Evolutionary conservation across 2,113 vertebrate species (phyloP).

Genomic region (Abramis brama): DNA sequence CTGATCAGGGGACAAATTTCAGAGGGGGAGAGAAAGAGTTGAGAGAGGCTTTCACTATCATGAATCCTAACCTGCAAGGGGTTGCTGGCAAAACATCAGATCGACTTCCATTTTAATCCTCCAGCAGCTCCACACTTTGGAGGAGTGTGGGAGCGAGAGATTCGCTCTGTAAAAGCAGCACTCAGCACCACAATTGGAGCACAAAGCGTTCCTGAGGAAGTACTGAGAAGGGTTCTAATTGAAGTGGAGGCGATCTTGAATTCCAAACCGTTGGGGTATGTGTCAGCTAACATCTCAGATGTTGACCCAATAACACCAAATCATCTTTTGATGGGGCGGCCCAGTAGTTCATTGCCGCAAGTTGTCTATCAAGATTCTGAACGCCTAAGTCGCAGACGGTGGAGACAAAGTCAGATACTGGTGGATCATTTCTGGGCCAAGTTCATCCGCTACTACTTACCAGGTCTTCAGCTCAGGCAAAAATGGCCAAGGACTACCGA

Average conservation of each 20-base stretch:
- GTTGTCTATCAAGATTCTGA: not conserved
- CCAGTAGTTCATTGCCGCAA: not conserved
- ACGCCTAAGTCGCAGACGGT: not conserved
- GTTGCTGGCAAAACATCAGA: not conserved
- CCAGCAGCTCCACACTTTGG: not conserved
- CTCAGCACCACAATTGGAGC: not conserved
- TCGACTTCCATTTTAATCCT: constrained; percentile 19
- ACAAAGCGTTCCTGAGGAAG: not conserved
- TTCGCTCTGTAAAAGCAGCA: not conserved
- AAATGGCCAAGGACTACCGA: no score
- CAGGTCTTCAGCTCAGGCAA: not conserved
- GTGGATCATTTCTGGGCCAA: not conserved
- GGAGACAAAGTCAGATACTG: not conserved
- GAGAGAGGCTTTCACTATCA: not conserved
- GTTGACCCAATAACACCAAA: not conserved
- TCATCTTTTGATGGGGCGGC: not conserved
- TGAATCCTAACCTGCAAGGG: not conserved
- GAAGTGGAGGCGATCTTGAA: constrained; percentile 36
- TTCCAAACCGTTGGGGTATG: constrained; percentile 28
- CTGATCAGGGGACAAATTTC: not conserved
- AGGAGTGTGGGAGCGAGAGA: not conserved
- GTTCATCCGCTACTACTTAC: not conserved
- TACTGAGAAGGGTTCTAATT: constrained; percentile 21
- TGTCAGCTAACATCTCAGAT: not conserved
- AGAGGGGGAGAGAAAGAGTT: not conserved